phyloP scores from a whole-genome alignment of 2,113 vertebrate species.

The Poeciliopsis prolifica region DNA sequence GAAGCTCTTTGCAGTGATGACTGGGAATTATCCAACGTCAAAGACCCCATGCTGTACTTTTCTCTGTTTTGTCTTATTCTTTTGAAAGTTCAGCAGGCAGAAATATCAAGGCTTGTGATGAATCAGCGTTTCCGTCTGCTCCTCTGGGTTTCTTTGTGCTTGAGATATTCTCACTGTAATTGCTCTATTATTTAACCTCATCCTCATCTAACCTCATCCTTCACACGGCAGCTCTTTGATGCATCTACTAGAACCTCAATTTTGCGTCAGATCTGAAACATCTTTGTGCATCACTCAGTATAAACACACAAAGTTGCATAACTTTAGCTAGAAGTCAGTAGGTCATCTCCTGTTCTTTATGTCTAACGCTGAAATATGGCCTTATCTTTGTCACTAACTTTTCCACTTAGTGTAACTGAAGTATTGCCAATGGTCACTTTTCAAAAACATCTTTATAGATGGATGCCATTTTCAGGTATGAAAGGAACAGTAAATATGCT shows the following conservation, averaged over 20 bases:
- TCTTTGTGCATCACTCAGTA: background rate
- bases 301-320: background rate
- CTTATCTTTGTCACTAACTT: background rate
- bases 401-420: slow-evolving; percentile 26
- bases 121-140: slow-evolving; percentile 17
- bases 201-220: slow-evolving; percentile 2
- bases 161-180: slow-evolving; percentile 39
- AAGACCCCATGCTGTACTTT: background rate
- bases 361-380: slow-evolving; percentile 25
- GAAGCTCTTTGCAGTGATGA: background rate
- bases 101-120: slow-evolving; percentile 6
- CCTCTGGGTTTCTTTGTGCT: slow-evolving; percentile 32
- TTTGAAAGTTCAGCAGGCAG: background rate
- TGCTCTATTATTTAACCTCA: slow-evolving; percentile 19
- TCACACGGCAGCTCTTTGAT: background rate
- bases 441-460: slow-evolving; percentile 14
- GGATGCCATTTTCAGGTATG: background rate
- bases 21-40: background rate
- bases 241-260: background rate
- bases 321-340: slow-evolving; percentile 4
- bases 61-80: slow-evolving; percentile 11
- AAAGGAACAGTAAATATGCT: slow-evolving; percentile 35
- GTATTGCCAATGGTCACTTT: slow-evolving; percentile 21
- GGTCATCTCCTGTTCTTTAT: slow-evolving; percentile 12
- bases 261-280: too few species aligned